These are phyloP conservation scores for Ammodytes marinus DNA, from an alignment of 2,113 vertebrate genomes.

Conservation along the genomic window DNA sequence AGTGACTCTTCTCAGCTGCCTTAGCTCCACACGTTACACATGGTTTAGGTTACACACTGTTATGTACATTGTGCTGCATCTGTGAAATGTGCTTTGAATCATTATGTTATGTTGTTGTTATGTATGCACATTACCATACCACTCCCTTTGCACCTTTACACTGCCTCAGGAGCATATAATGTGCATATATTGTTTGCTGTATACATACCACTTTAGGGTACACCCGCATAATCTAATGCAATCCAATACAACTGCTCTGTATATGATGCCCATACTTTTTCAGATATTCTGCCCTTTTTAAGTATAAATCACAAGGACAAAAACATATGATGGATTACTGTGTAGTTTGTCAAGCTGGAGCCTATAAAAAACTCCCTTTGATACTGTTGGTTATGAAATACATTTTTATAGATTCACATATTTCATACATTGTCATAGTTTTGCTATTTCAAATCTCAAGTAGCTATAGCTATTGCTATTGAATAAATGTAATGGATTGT, in stretches of 20 bases:
- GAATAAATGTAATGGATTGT: too few relatives aligned
- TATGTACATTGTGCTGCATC: background rate
- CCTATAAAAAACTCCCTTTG: too few relatives aligned
- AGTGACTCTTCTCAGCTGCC: background rate
- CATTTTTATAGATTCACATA: too few relatives aligned
- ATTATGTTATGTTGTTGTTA: background rate
- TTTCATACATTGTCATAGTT: too few relatives aligned
- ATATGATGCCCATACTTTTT: too few relatives aligned
- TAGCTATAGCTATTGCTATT: too few relatives aligned
- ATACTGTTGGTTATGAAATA: too few relatives aligned
- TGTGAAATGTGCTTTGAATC: background rate
- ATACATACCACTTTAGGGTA: background rate
- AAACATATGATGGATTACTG: too few relatives aligned
- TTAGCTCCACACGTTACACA: background rate
- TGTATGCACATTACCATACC: background rate
- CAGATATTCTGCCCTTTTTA: too few relatives aligned
- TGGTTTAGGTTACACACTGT: background rate
- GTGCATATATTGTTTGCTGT: background rate
- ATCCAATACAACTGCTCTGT: background rate
- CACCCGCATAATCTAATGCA: background rate
- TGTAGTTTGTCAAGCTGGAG: too few relatives aligned
- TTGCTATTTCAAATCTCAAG: too few relatives aligned
- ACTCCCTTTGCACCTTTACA: background rate
- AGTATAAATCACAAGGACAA: too few relatives aligned
- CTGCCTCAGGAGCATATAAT: background rate